Percentiles rank a stretch among this genome's conserved stretches.
phyloP scores from a whole-genome alignment of 2,888 invertebrate species.

The Micoletzkya japonica region DNA sequence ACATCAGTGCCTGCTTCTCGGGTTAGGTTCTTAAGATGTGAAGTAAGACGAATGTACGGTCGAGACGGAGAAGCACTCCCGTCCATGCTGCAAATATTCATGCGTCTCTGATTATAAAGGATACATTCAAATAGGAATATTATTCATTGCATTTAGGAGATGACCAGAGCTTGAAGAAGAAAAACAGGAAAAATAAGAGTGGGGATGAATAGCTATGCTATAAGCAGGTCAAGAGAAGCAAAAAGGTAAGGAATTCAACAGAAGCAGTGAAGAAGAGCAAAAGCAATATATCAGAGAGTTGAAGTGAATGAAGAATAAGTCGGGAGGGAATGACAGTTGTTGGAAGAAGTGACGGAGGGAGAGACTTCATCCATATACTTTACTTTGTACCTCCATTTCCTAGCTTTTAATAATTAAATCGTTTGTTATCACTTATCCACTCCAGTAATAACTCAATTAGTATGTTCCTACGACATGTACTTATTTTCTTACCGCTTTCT shows the following conservation, averaged over 20 bases:
- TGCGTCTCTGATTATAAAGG: neutral
- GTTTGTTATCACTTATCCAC: too few species aligned
- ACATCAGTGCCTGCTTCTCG: slow-evolving; percentile 56
- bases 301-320: neutral
- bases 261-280: neutral
- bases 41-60: slow-evolving; percentile 61
- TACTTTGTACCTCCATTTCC: too few species aligned
- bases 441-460: too few species aligned
- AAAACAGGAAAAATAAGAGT: neutral
- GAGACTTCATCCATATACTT: too few species aligned
- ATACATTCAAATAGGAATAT: neutral
- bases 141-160: neutral
- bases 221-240: neutral
- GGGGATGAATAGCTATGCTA: neutral
- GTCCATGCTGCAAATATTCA: slow-evolving; percentile 54
- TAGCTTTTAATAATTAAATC: too few species aligned
- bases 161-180: neutral
- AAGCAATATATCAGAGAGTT: neutral
- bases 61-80: slow-evolving; percentile 52
- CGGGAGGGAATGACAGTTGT: neutral
- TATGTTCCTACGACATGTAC: too few species aligned
- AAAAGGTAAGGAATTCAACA: neutral
- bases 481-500: too few species aligned
- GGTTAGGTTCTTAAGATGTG: slow-evolving; percentile 55
- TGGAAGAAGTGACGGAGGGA: too few species aligned